Percentiles rank a stretch among this genome's conserved stretches.
Conservation (phyloP, 2,888 invertebrate genomes). For the Bembecia ichneumoniformis region DNA sequence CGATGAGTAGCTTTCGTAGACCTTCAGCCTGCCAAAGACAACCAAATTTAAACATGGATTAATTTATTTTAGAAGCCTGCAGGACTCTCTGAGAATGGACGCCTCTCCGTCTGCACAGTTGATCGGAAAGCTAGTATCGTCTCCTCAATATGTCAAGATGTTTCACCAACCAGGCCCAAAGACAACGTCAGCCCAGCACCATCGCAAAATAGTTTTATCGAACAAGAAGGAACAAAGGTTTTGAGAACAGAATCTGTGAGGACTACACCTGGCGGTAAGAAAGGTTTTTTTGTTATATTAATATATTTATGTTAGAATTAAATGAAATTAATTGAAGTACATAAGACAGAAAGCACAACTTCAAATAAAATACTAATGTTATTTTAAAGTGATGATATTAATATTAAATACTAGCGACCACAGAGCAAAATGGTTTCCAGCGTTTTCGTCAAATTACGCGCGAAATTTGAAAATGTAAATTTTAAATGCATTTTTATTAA, state of each 20-base stretch:
- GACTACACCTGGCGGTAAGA: conserved; percentile 14
- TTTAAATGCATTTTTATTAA: too few relatives aligned
- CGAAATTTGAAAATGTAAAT: too few relatives aligned
- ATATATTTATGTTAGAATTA: too few relatives aligned
- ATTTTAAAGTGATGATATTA: too few relatives aligned
- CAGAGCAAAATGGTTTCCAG: too few relatives aligned
- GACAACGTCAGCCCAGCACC: conserved; percentile 58
- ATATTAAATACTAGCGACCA: too few relatives aligned
- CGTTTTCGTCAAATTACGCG: too few relatives aligned
- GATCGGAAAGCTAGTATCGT: conserved; percentile 65
- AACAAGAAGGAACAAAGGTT: conserved; percentile 36
- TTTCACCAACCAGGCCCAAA: conserved; percentile 49
- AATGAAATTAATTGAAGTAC: too few relatives aligned
- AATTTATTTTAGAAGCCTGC: conserved; percentile 37
- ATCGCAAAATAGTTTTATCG: conserved; percentile 53
- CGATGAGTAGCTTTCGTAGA: too few relatives aligned
- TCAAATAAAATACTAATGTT: too few relatives aligned
- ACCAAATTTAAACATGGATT: neutral
- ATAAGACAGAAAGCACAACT: too few relatives aligned
- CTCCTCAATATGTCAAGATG: conserved; percentile 55
- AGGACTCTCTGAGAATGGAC: conserved; percentile 53
- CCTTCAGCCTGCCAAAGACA: too few relatives aligned
- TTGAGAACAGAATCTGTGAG: conserved; percentile 51
- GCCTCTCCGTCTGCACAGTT: conserved; percentile 56
- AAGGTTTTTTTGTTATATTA: neutral